These are phyloP conservation scores for Brachyrhaphis roseni DNA, from an alignment of 2,797 vertebrate species.

Conservation along the genomic window DNA sequence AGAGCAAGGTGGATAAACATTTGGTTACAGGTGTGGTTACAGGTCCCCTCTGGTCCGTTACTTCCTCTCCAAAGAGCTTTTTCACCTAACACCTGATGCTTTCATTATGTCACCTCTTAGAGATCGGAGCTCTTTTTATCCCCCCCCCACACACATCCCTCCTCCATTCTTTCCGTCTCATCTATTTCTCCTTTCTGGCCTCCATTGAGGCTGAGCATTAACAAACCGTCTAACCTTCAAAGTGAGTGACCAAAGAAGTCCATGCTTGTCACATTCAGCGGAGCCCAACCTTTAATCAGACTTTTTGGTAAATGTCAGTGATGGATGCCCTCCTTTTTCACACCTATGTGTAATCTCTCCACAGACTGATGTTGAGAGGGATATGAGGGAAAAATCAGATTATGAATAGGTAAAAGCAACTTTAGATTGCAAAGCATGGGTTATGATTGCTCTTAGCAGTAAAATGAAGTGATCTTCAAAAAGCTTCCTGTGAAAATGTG, in stretches of 20 bases:
- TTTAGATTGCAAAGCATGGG: not conserved
- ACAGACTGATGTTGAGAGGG: conserved; percentile 4
- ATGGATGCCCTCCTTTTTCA: conserved; percentile 39
- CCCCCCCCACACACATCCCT: not conserved
- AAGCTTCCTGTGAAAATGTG: not conserved
- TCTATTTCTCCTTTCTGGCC: conserved; percentile 44
- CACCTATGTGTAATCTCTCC: conserved; percentile 41
- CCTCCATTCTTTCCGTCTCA: conserved; percentile 41
- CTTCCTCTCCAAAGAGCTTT: conserved; percentile 38
- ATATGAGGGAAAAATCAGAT: conserved; percentile 22
- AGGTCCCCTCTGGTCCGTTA: conserved; percentile 12
- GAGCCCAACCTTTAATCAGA: conserved; percentile 47
- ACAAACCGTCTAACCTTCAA: conserved; percentile 67
- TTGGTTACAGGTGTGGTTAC: conserved; percentile 71
- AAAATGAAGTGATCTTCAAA: not conserved
- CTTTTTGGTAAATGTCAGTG: conserved; percentile 64
- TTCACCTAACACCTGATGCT: conserved; percentile 33
- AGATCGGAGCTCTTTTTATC: conserved; percentile 51
- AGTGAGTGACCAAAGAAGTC: conserved; percentile 54
- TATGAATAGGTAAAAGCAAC: conserved; percentile 6
- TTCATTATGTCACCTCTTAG: conserved; percentile 59
- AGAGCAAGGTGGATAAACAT: conserved; percentile 70
- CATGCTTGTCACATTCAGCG: conserved; percentile 43
- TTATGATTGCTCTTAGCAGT: not conserved
- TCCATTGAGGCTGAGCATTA: conserved; percentile 55